Evolutionary conservation across 2,113 vertebrate species (phyloP), one percentile per base, ranked within the genome.

Genomic region (Oxyura jamaicensis): DNA sequence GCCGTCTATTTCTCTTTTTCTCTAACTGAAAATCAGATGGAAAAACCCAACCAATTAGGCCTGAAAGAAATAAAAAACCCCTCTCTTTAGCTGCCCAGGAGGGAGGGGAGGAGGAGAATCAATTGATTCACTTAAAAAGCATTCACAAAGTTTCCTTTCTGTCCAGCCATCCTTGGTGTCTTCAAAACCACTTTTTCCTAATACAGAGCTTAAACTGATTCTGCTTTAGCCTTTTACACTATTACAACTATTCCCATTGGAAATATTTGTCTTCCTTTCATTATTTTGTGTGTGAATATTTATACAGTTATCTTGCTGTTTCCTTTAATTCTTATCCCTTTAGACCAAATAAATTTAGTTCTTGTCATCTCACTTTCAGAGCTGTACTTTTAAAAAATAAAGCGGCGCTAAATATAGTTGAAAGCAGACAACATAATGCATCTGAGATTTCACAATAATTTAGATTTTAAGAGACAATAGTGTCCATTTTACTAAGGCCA

Each of bases 321-420:
- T 74, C 20, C 44, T 90, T 95, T 93, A 83, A 67, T 93, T 88
- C 33, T 81, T 93, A 52, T 92, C 60, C 60, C 76, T 72, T 77
- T 31, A 71, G 83, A 65, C 60, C 52, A 85, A 92, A 83, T 83
- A 93, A 89, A 90, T 86, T 55, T 77, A 82, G 35, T 42, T 83
- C 26, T 91, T 95, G 42, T 88, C 65, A 56, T 88, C 86, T 86
- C 93, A 44, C 89, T 96, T 93, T 78, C 60, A 75, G 86, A 88
- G 55, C 48, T 78, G 4, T 89, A 36, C 75, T 94, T 80, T 95
- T 84, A 84, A 94, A 78, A 75, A 80, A 68, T 60, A 89, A 91
- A 86, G 4, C 15, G 71, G 13, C 55, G 21, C 74, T 93, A 91
- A 88, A 81, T 84, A n/a, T 52, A 82, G 36, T 85, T 91, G 59